phyloP scores from a whole-genome alignment of 2,113 vertebrate genomes.

The Donacobius atricapilla region DNA sequence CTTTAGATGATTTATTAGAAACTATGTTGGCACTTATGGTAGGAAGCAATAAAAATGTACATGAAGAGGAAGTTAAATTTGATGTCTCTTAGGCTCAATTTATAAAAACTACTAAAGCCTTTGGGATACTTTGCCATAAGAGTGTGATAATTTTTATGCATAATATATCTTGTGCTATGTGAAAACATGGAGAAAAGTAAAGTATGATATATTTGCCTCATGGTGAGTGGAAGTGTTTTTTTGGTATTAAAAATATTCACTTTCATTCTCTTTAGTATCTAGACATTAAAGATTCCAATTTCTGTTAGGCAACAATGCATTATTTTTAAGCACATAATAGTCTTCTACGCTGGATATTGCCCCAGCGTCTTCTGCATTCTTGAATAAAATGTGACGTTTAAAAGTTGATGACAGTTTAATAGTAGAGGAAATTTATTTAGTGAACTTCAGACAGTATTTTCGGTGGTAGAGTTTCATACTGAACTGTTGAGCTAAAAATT shows the following conservation, averaged over 20 bases:
- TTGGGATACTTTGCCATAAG: neutral
- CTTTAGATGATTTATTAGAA: neutral
- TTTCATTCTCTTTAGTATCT: neutral
- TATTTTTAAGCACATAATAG: neutral
- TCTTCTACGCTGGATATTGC: neutral
- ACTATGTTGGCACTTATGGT: neutral
- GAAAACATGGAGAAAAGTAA: neutral
- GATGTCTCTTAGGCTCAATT: neutral
- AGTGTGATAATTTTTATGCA: neutral
- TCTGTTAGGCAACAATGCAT: neutral
- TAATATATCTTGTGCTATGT: neutral
- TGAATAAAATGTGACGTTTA: neutral
- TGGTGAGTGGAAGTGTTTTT: neutral
- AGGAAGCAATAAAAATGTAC: slow-evolving; percentile 11
- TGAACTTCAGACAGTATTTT: neutral
- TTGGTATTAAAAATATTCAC: neutral
- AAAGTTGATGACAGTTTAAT: slow-evolving; percentile 24
- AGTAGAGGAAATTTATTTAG: slow-evolving; percentile 2
- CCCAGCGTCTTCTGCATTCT: neutral
- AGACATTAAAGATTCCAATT: neutral
- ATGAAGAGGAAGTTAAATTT: slow-evolving; percentile 16
- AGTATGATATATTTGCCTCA: neutral
- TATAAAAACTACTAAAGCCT: slow-evolving; percentile 5
- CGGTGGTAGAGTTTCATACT: neutral
- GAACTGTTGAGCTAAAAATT: neutral